A percentile compares a stretch with the other conserved stretches of the same genome.
Evolutionary conservation across 2,113 vertebrate species (phyloP).

Genomic region (Dendropsophus ebraccatus): DNA sequence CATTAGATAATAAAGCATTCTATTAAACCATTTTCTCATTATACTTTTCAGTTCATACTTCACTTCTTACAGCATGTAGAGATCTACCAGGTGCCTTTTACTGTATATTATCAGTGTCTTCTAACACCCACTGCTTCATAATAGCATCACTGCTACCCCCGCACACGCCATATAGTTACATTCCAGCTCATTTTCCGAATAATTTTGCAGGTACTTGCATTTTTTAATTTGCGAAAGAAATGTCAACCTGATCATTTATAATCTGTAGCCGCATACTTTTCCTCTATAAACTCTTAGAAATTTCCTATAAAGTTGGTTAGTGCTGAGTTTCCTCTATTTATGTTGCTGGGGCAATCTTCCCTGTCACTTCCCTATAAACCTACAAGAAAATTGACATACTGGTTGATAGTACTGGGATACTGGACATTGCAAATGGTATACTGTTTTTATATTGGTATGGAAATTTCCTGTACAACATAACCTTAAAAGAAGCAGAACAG

Average conservation of each 20-base stretch:
- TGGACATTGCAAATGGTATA: not conserved
- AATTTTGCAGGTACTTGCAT: not conserved
- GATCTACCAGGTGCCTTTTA: not conserved
- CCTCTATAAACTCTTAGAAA: not conserved
- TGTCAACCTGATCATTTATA: not conserved
- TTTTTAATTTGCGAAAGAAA: not conserved
- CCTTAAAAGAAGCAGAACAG: not conserved
- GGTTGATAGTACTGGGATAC: not conserved
- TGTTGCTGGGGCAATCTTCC: not conserved
- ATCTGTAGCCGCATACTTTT: not conserved
- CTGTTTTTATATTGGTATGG: not conserved
- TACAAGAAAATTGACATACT: not conserved
- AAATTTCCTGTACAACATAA: constrained; percentile 4
- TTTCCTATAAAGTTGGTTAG: not conserved
- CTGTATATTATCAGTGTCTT: too few species aligned
- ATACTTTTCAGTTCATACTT: too few species aligned
- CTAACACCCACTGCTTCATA: not conserved
- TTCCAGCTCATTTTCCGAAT: not conserved
- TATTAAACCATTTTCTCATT: too few species aligned
- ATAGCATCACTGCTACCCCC: not conserved
- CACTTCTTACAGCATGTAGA: too few species aligned
- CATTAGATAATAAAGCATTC: too few species aligned
- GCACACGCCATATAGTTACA: not conserved
- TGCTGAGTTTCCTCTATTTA: not conserved
- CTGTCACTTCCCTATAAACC: not conserved